phyloP scores from a whole-genome alignment of 1,140 invertebrate genomes.

The Dufourea novaeangliae region DNA sequence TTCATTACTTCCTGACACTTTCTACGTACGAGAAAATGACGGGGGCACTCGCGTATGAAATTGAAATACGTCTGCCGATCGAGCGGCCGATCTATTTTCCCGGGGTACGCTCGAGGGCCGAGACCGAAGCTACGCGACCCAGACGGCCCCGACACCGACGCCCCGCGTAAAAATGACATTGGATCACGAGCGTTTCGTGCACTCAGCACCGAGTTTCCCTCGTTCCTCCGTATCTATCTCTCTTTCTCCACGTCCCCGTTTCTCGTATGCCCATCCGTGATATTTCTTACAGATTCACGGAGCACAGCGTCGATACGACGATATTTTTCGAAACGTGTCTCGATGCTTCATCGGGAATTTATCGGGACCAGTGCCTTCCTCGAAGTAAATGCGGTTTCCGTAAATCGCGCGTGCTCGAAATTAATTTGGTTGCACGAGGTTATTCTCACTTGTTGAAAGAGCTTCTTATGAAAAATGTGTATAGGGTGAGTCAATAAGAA shows the following conservation, averaged over 20 bases:
- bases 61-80: conserved; percentile 70
- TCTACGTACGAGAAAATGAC: conserved; percentile 66
- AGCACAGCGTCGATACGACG: background rate
- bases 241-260: background rate
- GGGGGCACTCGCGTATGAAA: conserved; percentile 68
- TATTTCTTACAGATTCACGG: conserved; percentile 30
- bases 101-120: conserved; percentile 4
- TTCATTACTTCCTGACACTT: conserved; percentile 69
- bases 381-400: background rate
- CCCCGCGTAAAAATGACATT: conserved; percentile 56
- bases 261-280: background rate
- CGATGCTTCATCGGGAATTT: conserved; percentile 9
- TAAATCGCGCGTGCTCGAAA: background rate
- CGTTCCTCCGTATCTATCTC: background rate
- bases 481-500: too few species aligned
- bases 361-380: background rate
- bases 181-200: conserved; percentile 30
- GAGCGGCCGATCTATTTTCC: conserved; percentile 60
- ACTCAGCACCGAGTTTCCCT: background rate
- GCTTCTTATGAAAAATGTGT: conserved; percentile 16
- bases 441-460: background rate
- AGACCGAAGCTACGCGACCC: background rate
- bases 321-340: conserved; percentile 18
- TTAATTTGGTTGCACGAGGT: background rate
- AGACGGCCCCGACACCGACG: background rate